Conservation (phyloP, 1,140 invertebrate species). For the Lycorma delicatula region DNA sequence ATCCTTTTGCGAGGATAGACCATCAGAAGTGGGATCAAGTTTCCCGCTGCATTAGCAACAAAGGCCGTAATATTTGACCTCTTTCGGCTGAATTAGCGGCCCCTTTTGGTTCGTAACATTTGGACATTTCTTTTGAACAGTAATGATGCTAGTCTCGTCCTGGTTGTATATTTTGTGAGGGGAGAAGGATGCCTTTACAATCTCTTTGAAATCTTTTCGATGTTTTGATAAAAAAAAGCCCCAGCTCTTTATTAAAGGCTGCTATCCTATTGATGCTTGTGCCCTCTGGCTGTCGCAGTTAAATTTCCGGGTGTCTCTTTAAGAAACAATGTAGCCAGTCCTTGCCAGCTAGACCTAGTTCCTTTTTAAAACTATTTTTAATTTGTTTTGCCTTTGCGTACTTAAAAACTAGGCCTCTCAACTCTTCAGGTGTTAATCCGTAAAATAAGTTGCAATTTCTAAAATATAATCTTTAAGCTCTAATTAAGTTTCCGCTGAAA, state of each 20-base stretch:
- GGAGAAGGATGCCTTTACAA: slow-evolving; percentile 4
- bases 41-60: slow-evolving; percentile 32
- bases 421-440: slow-evolving; percentile 2
- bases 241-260: slow-evolving; percentile 26
- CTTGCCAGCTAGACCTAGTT: slow-evolving; percentile 11
- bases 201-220: slow-evolving; percentile 16
- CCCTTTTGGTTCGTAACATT: slow-evolving; percentile 31
- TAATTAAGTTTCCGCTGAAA: too few species aligned
- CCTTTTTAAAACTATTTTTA: slow-evolving; percentile 7
- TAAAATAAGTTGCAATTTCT: too few species aligned
- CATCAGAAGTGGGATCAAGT: slow-evolving; percentile 31
- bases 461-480: too few species aligned
- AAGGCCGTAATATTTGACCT: slow-evolving; percentile 33
- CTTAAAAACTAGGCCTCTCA: slow-evolving; percentile 1
- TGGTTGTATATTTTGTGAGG: slow-evolving; percentile 27
- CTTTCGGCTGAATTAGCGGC: slow-evolving; percentile 36
- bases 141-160: slow-evolving; percentile 32
- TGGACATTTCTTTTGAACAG: slow-evolving; percentile 26
- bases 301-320: slow-evolving; percentile 12
- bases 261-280: slow-evolving; percentile 18
- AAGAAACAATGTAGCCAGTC: slow-evolving; percentile 12
- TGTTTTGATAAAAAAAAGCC: slow-evolving; percentile 24
- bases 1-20: slow-evolving; percentile 36
- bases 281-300: slow-evolving; percentile 13
- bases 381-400: slow-evolving; percentile 9